Percentiles rank a stretch among this genome's conserved stretches.
Evolutionary conservation across 2,888 invertebrate species (phyloP).

Genomic region (Drosophila neotestacea): DNA sequence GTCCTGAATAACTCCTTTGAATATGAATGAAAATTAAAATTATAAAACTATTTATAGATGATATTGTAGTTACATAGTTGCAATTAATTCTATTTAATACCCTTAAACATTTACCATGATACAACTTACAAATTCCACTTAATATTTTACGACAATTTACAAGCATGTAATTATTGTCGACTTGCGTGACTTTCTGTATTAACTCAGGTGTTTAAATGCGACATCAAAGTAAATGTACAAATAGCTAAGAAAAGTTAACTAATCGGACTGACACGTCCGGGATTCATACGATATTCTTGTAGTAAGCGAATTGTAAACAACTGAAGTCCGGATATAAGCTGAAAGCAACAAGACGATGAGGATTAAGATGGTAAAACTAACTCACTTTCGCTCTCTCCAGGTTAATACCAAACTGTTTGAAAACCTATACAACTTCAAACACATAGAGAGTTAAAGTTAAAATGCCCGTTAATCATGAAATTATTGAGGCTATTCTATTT

Average conservation of each 20-base stretch:
- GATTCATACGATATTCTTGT: slow-evolving; percentile 70
- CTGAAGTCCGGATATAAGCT: slow-evolving; percentile 7
- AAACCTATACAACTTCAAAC: slow-evolving; percentile 64
- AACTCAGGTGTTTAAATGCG: slow-evolving; percentile 14
- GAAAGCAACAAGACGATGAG: slow-evolving; percentile 29
- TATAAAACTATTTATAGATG: no score
- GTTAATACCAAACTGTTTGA: slow-evolving; percentile 35
- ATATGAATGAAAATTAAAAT: no score
- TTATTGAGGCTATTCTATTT: slow-evolving; percentile 48
- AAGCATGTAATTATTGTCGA: not conserved
- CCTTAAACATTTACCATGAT: not conserved
- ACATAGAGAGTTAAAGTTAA: slow-evolving; percentile 30
- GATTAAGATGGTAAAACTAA: slow-evolving; percentile 53
- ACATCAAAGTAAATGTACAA: slow-evolving; percentile 46
- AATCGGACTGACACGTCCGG: slow-evolving; percentile 5
- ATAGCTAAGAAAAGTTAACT: slow-evolving; percentile 23
- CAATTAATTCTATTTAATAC: no score
- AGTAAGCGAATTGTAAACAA: slow-evolving; percentile 36
- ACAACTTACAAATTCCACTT: not conserved
- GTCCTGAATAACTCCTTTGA: not conserved
- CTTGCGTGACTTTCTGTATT: not conserved
- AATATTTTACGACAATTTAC: not conserved
- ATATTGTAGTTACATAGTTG: no score
- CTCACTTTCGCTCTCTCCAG: not conserved
- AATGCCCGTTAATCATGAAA: slow-evolving; percentile 60